Conservation (phyloP, 1,140 invertebrate species). For the Drosophila lowei region DNA sequence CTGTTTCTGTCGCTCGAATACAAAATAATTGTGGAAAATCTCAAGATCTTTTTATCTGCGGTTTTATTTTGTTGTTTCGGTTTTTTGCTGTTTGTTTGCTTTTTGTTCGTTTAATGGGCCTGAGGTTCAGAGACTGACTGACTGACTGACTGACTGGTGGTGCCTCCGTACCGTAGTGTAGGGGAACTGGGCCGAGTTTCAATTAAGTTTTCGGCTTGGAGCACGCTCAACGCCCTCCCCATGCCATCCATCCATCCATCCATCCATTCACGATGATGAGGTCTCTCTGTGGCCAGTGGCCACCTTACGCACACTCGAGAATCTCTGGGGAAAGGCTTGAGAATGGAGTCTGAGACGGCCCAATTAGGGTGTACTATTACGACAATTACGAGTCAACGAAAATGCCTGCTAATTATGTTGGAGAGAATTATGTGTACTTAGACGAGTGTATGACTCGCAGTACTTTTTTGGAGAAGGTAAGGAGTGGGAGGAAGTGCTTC, state of each 20-base stretch:
- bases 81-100: slow-evolving; percentile 28
- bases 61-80: slow-evolving; percentile 64
- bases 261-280: background rate
- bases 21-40: slow-evolving; percentile 73
- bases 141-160: background rate
- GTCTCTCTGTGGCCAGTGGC: background rate
- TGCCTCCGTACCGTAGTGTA: slow-evolving; percentile 8
- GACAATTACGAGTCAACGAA: slow-evolving; percentile 42
- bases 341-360: slow-evolving; percentile 24
- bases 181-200: slow-evolving; percentile 50
- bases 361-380: slow-evolving; percentile 21
- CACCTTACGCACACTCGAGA: slow-evolving; percentile 52
- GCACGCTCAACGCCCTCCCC: slow-evolving; percentile 25
- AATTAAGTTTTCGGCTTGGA: slow-evolving; percentile 45
- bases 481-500: no score
- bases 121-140: slow-evolving; percentile 32
- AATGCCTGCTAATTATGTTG: slow-evolving; percentile 31
- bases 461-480: no score
- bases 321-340: slow-evolving; percentile 41
- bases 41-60: slow-evolving; percentile 74
- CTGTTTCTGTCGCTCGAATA: slow-evolving; percentile 32
- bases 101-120: slow-evolving; percentile 46
- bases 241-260: no score
- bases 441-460: no score
- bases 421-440: slow-evolving; percentile 33